These are phyloP conservation scores for Yponomeuta plumbellus DNA, from an alignment of 2,888 invertebrate genomes.

Conservation along the genomic window DNA sequence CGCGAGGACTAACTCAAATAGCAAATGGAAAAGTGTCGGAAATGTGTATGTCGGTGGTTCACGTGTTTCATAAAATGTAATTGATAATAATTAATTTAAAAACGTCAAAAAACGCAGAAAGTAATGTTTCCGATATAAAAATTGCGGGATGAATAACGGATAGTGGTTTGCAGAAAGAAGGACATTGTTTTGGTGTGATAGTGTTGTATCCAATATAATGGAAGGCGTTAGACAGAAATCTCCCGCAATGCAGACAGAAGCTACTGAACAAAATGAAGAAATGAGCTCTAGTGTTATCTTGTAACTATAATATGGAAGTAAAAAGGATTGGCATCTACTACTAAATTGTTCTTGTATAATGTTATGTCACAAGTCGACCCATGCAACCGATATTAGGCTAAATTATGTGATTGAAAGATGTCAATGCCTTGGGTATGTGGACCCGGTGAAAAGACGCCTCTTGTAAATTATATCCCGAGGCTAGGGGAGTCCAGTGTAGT, in stretches of 20 bases:
- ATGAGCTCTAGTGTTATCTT: slow-evolving; percentile 40
- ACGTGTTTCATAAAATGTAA: slow-evolving; percentile 60
- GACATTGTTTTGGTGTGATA: slow-evolving; percentile 72
- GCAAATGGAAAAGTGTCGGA: slow-evolving; percentile 65
- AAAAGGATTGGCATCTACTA: slow-evolving; percentile 43
- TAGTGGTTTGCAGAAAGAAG: slow-evolving; percentile 48
- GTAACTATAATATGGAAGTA: slow-evolving; percentile 52
- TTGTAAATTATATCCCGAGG: slow-evolving; percentile 49
- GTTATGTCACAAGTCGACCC: slow-evolving; percentile 50
- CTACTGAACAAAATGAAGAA: slow-evolving; percentile 42
- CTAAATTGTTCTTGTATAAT: slow-evolving; percentile 43
- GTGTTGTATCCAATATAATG: slow-evolving; percentile 74
- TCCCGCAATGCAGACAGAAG: slow-evolving; percentile 54
- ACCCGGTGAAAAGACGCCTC: slow-evolving; percentile 32
- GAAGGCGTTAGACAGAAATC: slow-evolving; percentile 61
- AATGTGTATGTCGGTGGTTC: slow-evolving; percentile 64
- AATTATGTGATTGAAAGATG: slow-evolving; percentile 45
- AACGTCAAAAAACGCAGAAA: slow-evolving; percentile 5
- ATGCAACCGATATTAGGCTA: slow-evolving; percentile 45
- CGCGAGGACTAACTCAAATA: slow-evolving; percentile 57
- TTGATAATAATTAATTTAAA: slow-evolving; percentile 20
- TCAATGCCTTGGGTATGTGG: slow-evolving; percentile 31
- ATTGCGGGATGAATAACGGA: slow-evolving; percentile 56
- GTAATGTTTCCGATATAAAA: slow-evolving; percentile 33
- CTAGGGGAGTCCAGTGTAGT: slow-evolving; percentile 40